Conservation (phyloP, 2,797 vertebrate genomes). For the Myripristis jacobus region DNA sequence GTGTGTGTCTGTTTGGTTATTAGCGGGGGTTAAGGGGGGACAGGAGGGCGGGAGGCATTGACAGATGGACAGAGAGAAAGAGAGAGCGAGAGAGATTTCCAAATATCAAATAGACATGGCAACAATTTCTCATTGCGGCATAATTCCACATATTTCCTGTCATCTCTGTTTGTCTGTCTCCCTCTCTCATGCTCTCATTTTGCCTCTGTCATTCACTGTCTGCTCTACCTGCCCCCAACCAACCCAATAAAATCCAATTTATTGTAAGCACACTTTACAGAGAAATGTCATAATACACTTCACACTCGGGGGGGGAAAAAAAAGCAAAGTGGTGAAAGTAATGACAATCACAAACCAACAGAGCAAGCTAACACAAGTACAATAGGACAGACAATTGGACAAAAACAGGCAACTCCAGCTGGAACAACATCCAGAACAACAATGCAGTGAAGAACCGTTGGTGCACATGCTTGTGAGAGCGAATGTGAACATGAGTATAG, state of each 20-base stretch:
- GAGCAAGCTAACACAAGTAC: conserved; percentile 36
- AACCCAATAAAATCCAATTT: conserved; percentile 33
- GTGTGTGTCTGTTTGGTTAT: conserved; percentile 19
- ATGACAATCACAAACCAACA: conserved; percentile 22
- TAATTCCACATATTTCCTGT: conserved; percentile 46
- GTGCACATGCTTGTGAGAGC: neutral
- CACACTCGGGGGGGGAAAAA: conserved; percentile 5
- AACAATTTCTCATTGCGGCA: conserved; percentile 58
- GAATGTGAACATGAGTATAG: neutral
- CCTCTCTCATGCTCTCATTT: conserved; percentile 34
- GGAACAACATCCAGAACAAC: neutral
- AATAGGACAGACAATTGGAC: conserved; percentile 22
- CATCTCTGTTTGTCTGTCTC: conserved; percentile 43
- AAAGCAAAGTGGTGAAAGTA: conserved; percentile 20
- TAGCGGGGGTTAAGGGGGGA: conserved; percentile 54
- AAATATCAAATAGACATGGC: conserved; percentile 56
- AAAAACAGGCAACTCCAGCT: neutral
- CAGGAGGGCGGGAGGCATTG: conserved; percentile 53
- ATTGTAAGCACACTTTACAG: conserved; percentile 28
- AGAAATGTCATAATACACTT: conserved; percentile 19
- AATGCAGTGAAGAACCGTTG: neutral
- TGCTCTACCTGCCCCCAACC: conserved; percentile 29
- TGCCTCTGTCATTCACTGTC: conserved; percentile 36
- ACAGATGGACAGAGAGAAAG: conserved; percentile 60
- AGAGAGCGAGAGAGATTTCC: conserved; percentile 37